Conservation (phyloP, 2,797 vertebrate genomes). For the Psittacula echo region DNA sequence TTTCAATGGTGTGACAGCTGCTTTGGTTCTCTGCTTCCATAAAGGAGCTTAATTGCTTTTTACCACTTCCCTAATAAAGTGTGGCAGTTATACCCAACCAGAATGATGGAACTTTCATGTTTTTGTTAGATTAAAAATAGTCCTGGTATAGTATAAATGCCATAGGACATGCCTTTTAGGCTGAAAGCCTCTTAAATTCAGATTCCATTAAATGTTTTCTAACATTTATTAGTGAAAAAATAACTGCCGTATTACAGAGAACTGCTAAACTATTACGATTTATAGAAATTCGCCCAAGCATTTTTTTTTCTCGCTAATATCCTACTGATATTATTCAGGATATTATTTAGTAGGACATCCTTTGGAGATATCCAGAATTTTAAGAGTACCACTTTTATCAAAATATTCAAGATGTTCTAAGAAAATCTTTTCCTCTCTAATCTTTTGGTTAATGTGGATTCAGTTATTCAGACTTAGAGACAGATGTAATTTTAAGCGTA, state of each 20-base stretch:
- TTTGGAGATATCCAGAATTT: background rate
- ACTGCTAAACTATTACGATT: background rate
- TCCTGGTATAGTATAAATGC: background rate
- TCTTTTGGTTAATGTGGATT: background rate
- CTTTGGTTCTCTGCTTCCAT: background rate
- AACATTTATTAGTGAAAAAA: background rate
- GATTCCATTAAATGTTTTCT: background rate
- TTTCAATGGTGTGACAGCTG: background rate
- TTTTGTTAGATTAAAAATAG: background rate
- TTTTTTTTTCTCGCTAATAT: background rate
- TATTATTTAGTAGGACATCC: background rate
- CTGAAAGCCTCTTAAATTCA: background rate
- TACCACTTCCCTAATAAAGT: background rate
- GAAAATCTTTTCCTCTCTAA: background rate
- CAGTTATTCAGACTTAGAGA: background rate
- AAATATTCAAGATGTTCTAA: background rate
- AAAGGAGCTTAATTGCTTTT: constrained; percentile 1
- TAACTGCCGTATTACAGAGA: background rate
- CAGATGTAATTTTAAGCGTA: background rate
- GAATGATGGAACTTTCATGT: background rate
- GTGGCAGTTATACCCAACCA: background rate
- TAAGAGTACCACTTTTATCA: background rate
- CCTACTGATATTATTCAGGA: background rate
- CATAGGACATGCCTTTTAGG: background rate
- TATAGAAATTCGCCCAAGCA: background rate